Base-by-base conservation (phyloP, 2,113 vertebrate species). In the Fregetta grallaria region DNA sequence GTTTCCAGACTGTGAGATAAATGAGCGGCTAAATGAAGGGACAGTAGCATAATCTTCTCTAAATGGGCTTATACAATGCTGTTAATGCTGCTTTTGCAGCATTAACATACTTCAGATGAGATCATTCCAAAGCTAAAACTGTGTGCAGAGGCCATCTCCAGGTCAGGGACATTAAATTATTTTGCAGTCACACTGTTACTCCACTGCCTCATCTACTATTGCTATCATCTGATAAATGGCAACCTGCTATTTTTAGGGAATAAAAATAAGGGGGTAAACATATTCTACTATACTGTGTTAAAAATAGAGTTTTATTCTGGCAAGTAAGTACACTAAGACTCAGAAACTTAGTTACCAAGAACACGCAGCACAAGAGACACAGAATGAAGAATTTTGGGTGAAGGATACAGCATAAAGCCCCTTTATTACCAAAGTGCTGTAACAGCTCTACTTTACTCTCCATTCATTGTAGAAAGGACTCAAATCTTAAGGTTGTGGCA, bases 61-160 rank as follows among this genome's bases (percentile, higher is more conserved):
- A 95, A 96, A 89, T 80, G 59, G 80, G 66, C 21, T 96, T 94
- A 86, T 47, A 53, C 5, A 16, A 71, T 85, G 68, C 53, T 87
- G 77, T 38, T 95, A 97, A 96, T 81, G 49, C 94, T 89, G 83
- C 92, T 59, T 85, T 71, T 89, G 79, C 2, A 2, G 79, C 75
- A 94, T 96, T 95, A 93, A 77, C 40, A 30, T 79, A 61, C 72
- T 94, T 94, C 73, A 62, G 80, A 92, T 70, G 80, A 79, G 89
- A 90, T 85, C 80, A 73, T 82, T 87, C 62, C 11, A 13, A 91
- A 92, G 74, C 92, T 85, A 77, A 38, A 79, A 93, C 66, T 79
- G 52, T n/a, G 9, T 8, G 21, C 70, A 88, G 73, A 90, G 80
- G 80, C 77, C 62, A 8, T 18, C 89, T 82, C 80, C 26, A 63